phyloP scores from a whole-genome alignment of 2,113 vertebrate species.

The Pedionomus torquatus region DNA sequence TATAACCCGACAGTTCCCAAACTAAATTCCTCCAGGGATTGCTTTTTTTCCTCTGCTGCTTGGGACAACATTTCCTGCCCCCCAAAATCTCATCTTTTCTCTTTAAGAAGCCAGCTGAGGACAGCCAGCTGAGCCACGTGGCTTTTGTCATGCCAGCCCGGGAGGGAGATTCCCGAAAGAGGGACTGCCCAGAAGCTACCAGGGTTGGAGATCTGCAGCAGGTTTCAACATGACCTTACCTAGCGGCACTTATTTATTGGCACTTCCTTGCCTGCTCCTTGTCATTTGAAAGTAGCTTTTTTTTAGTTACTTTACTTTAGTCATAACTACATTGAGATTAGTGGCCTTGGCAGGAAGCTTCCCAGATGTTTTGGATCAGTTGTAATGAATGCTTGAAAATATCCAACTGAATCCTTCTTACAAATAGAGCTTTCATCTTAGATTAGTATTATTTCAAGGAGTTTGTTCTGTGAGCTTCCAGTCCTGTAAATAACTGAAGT shows the following conservation, averaged over 20 bases:
- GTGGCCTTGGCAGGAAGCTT: background rate
- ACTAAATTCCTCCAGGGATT: background rate
- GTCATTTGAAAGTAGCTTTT: background rate
- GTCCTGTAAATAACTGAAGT: constrained; percentile 27
- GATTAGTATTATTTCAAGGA: background rate
- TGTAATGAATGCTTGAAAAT: background rate
- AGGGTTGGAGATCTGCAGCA: accelerated
- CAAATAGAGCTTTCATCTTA: constrained; percentile 26
- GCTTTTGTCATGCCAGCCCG: background rate
- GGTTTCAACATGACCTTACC: background rate
- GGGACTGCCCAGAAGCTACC: accelerated
- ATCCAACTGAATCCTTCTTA: background rate
- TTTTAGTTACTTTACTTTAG: background rate
- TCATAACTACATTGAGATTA: background rate
- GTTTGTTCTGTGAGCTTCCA: background rate
- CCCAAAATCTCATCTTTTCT: background rate
- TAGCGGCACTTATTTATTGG: accelerated
- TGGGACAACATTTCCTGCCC: background rate
- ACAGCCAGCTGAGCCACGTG: background rate
- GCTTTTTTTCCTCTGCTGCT: background rate
- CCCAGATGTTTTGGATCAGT: constrained; percentile 38
- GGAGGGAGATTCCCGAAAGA: background rate
- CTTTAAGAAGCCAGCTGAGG: background rate
- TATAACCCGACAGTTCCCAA: background rate
- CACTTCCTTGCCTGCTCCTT: background rate